Base-by-base conservation (phyloP, 1,140 invertebrate genomes). In the Drosophila erecta region DNA sequence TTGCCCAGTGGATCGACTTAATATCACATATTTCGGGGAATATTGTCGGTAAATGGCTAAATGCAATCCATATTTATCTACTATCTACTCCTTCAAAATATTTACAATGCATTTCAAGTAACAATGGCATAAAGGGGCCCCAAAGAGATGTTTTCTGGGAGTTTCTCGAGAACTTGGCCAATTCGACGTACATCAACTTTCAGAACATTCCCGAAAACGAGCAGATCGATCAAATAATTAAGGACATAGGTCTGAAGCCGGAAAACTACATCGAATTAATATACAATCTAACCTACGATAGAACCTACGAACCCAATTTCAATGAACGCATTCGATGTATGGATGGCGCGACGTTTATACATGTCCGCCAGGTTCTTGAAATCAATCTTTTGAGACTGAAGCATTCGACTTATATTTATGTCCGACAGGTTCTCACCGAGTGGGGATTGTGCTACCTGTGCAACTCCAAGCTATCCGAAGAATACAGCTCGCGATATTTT, bases 1-100 rank as follows among this genome's bases (percentile, higher is more conserved):
- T 27, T 94, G 94, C 37, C 93, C 93, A 1, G 92, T 93, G 60
- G 80, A 85, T 0, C 93, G 93, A 12, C 56, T 94, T 7, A 93
- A 93, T 78, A 64, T 75, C 3, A 83, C 70, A 0, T 93, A 93
- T 60, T 87, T 94, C 12, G 77, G 86, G 3, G 53, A 59, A 4
- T 94, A 92, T 83, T 81, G 93, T 3, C 70, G 80, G 94, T 94
- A 81, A 81, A 37, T 10, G 0, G 7, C 27, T 30, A 30, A 8
- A 6, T 22, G 17, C 20, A 30, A 22, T 14, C 8, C 3, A 57
- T 20, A n/a, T 20, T 10, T 22, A n/a, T n/a, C n/a, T n/a, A n/a
- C n/a, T n/a, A n/a, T 43, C 0, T 33, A n/a, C 37, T 14, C 15
- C 17, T 8, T n/a, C 4, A 12, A 15, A 3, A 22, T 22, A 33